phyloP scores from a whole-genome alignment of 2,113 vertebrate species.

The Smithornis capensis region DNA sequence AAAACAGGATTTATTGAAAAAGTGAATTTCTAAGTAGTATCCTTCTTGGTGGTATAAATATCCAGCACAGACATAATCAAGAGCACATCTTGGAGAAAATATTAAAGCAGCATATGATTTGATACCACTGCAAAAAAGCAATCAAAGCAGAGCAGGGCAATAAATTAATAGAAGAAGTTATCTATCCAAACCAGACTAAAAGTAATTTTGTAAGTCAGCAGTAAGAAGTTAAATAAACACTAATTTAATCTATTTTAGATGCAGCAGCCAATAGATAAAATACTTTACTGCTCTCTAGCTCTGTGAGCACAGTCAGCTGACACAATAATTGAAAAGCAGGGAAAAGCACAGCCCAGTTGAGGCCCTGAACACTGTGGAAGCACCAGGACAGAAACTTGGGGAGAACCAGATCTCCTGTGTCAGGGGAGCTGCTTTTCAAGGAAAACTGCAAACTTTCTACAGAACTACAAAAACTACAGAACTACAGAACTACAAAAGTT shows the following conservation, averaged over 20 bases:
- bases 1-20: constrained; percentile 38
- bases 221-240: constrained; percentile 62
- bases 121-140: constrained; percentile 57
- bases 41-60: constrained; percentile 34
- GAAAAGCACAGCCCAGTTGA: neutral
- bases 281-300: constrained; percentile 17
- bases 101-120: constrained; percentile 60
- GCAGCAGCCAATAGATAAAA: constrained; percentile 36
- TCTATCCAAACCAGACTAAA: constrained; percentile 62
- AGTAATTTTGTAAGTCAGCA: constrained; percentile 62
- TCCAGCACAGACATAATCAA: constrained; percentile 38
- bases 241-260: constrained; percentile 53
- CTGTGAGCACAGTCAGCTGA: neutral
- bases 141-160: constrained; percentile 57
- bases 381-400: neutral
- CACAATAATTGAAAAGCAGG: neutral
- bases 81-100: constrained; percentile 34
- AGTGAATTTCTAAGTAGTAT: constrained; percentile 22
- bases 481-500: neutral
- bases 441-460: neutral
- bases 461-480: too few relatives aligned
- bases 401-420: neutral
- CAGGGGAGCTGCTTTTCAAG: neutral
- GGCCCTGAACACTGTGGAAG: neutral
- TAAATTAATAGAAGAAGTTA: constrained; percentile 67